Base-by-base conservation (phyloP, 2,113 vertebrate species). In the Notiomystis cincta region DNA sequence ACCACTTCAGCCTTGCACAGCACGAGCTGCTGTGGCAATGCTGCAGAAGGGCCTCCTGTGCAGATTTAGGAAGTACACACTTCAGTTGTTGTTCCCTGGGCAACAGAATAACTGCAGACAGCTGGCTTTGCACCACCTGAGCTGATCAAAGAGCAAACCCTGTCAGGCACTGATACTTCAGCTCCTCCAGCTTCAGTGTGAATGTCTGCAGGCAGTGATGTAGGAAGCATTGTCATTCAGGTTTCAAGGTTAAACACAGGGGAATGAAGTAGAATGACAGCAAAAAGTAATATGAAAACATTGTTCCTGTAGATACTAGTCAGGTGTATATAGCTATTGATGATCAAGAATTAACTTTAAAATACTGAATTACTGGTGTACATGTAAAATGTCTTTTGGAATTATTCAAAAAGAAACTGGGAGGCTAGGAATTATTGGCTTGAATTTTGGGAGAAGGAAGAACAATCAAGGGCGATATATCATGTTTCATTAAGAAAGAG, bases 71-170 rank as follows among this genome's bases (percentile, higher is more conserved):
- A 96, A 97, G 94, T 89, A 78, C 89, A 96, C 92, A 95, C 98
- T 97, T 97, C 96, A 97, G 90, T 96, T 97, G 95, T 96, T 92
- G 95, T 98, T 98, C 97, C 97, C 97, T 73, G 93, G 97, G 97
- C 97, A 98, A 98, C 96, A 92, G 96, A 75, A 71, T 95, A 89
- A 77, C 90, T 82, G 72, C 95, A 95, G 97, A 95, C 97, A 97
- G 97, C 98, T 98, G 98, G 97, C 97, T 96, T 90, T 89, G 91
- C 94, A 97, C 96, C 96, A 97, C 95, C 90, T 90, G 77, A 94
- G 95, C 95, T 97, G 90, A 90, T 98, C 96, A 96, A 93, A 96
- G 95, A 79, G 78, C 93, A 93, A 76, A 57, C 90, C 90, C 80
- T 94, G 86, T 96, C 96, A 94, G 96, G 92, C 93, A 65, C 60